phyloP scores from a whole-genome alignment of 2,888 invertebrate genomes.

The Nymphalis urticae region DNA sequence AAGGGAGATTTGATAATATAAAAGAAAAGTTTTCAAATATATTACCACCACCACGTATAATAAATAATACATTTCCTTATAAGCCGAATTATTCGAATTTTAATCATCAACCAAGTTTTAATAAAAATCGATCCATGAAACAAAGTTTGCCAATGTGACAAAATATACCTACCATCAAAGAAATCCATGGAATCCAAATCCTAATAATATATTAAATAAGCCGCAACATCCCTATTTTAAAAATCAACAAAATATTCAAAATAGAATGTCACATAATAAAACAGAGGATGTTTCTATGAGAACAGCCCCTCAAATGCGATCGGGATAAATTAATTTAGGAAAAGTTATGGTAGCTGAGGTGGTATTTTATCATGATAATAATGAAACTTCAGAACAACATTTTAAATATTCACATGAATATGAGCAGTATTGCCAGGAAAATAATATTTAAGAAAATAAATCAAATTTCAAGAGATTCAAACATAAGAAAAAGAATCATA shows the following conservation, averaged over 20 bases:
- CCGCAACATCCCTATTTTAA: slow-evolving; percentile 17
- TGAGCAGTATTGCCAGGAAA: neutral
- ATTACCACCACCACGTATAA: no score
- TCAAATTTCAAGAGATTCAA: neutral
- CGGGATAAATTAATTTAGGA: slow-evolving; percentile 49
- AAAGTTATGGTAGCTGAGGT: neutral
- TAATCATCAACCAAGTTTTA: slow-evolving; percentile 15
- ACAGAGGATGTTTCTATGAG: slow-evolving; percentile 38
- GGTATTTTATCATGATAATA: neutral
- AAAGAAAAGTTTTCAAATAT: slow-evolving; percentile 33
- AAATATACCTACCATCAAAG: neutral
- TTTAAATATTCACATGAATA: neutral
- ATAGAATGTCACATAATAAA: slow-evolving; percentile 28
- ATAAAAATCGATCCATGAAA: neutral
- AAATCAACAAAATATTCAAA: slow-evolving; percentile 21
- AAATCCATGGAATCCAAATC: slow-evolving; percentile 14
- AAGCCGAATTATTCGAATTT: no score
- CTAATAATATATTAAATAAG: slow-evolving; percentile 13
- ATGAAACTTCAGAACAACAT: neutral
- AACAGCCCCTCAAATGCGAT: slow-evolving; percentile 47
- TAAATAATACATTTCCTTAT: no score
- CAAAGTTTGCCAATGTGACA: neutral
- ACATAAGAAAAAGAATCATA: slow-evolving; percentile 9
- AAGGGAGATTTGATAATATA: slow-evolving; percentile 31
- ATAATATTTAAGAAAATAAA: neutral